A percentile compares a stretch with the other conserved stretches of the same genome.
phyloP scores from a whole-genome alignment of 2,797 vertebrate species.

The Trachurus trachurus region DNA sequence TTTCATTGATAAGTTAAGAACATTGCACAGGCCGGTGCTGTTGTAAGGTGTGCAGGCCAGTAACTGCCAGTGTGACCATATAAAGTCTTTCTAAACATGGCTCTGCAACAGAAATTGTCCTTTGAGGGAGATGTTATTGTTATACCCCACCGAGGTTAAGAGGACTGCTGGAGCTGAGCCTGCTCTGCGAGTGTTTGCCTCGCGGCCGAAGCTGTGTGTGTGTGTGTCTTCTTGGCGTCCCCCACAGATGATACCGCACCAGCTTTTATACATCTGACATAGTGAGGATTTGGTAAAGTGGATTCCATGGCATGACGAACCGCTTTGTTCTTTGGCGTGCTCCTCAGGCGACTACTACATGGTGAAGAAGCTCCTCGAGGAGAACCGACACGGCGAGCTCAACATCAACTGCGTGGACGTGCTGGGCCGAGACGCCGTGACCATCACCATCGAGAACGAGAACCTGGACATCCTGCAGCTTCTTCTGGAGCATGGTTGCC shows the following conservation, averaged over 20 bases:
- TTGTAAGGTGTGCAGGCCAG: constrained; percentile 10
- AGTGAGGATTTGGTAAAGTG: background rate
- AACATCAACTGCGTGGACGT: constrained; percentile 98
- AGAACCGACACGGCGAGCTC: constrained; percentile 94
- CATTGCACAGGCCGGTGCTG: constrained; percentile 32
- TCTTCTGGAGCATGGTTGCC: constrained; percentile 96
- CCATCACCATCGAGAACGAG: constrained; percentile 98
- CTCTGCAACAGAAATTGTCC: constrained; percentile 55
- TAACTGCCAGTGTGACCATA: constrained; percentile 76
- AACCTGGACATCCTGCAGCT: constrained; percentile 97
- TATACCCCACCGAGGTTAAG: constrained; percentile 40
- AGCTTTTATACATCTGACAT: constrained; percentile 18
- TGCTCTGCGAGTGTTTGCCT: constrained; percentile 12
- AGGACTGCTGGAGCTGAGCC: constrained; percentile 48
- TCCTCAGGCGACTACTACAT: constrained; percentile 98
- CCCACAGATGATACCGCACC: background rate
- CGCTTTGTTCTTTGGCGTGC: background rate
- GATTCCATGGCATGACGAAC: background rate
- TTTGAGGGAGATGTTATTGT: constrained; percentile 81
- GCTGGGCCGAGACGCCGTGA: constrained; percentile 95
- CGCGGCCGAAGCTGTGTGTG: background rate
- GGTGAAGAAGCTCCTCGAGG: constrained; percentile 98
- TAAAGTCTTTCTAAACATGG: constrained; percentile 76
- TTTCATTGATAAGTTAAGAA: constrained; percentile 66
- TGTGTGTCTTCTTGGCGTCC: constrained; percentile 3